phyloP scores from a whole-genome alignment of 2,113 vertebrate genomes.

The Calyptommatus sinebrachiatus region DNA sequence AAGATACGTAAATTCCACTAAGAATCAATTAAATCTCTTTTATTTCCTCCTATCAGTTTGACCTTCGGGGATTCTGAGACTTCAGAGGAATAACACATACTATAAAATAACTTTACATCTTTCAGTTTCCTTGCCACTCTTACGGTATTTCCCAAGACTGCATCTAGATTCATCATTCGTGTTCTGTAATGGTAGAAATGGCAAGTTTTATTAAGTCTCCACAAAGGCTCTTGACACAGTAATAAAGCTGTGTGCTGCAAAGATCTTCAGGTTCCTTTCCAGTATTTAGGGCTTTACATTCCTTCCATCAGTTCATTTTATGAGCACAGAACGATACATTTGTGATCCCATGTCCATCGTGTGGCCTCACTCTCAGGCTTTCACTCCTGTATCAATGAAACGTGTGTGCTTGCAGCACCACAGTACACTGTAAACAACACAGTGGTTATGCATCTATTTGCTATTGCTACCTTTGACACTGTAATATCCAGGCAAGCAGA shows the following conservation, averaged over 20 bases:
- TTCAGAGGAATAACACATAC: constrained; percentile 21
- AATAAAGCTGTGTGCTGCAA: not conserved
- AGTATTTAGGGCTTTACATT: not conserved
- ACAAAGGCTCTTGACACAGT: not conserved
- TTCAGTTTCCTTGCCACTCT: not conserved
- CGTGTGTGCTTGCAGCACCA: not conserved
- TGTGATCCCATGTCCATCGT: not conserved
- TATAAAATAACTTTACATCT: not conserved
- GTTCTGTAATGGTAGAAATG: not conserved
- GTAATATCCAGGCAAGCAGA: not conserved
- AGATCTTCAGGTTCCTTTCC: constrained; percentile 12
- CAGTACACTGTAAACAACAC: not conserved
- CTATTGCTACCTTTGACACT: not conserved
- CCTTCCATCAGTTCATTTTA: not conserved
- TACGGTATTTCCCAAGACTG: constrained; percentile 8
- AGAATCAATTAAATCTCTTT: constrained; percentile 10
- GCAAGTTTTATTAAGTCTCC: not conserved
- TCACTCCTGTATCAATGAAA: not conserved
- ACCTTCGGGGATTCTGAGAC: fast-evolving
- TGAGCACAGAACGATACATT: constrained; percentile 1
- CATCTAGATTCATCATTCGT: not conserved
- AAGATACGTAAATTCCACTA: constrained; percentile 1
- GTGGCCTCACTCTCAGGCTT: fast-evolving
- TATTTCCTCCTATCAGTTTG: constrained; percentile 10
- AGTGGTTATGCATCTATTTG: not conserved